phyloP scores from a whole-genome alignment of 2,888 invertebrate species.

The Microchrysa polita region DNA sequence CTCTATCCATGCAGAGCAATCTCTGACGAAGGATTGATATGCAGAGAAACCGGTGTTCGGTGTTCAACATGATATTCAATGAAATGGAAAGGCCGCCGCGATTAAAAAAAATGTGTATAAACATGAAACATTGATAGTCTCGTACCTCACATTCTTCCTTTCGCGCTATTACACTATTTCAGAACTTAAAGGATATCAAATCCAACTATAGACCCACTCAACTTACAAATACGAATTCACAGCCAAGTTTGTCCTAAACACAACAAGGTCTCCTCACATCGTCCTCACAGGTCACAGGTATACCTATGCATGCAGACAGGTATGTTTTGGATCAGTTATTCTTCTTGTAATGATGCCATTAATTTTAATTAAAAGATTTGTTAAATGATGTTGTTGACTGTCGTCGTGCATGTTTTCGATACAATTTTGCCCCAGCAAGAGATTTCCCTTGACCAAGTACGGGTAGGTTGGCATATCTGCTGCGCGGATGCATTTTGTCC shows the following conservation, averaged over 20 bases:
- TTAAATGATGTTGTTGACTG: slow-evolving; percentile 49
- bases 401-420: slow-evolving; percentile 16
- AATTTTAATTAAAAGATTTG: slow-evolving; percentile 52
- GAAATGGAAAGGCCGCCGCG: background rate
- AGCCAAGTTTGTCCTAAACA: no score
- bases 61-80: slow-evolving; percentile 12
- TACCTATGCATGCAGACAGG: slow-evolving; percentile 12
- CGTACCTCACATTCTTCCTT: no score
- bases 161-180: no score
- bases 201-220: no score
- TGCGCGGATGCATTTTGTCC: slow-evolving; percentile 13
- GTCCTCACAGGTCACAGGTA: background rate
- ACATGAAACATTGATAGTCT: no score
- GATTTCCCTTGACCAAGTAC: background rate
- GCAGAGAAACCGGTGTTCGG: slow-evolving; percentile 31
- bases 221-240: no score
- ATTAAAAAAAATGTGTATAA: background rate
- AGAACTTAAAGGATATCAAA: no score
- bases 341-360: slow-evolving; percentile 50
- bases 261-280: no score
- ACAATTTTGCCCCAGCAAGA: background rate
- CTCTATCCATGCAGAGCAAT: slow-evolving; percentile 31
- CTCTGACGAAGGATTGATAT: slow-evolving; percentile 25
- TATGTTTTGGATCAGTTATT: slow-evolving; percentile 42
- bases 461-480: no score